Base-by-base conservation (phyloP, 1,140 invertebrate species). In the Nymphalis io region DNA sequence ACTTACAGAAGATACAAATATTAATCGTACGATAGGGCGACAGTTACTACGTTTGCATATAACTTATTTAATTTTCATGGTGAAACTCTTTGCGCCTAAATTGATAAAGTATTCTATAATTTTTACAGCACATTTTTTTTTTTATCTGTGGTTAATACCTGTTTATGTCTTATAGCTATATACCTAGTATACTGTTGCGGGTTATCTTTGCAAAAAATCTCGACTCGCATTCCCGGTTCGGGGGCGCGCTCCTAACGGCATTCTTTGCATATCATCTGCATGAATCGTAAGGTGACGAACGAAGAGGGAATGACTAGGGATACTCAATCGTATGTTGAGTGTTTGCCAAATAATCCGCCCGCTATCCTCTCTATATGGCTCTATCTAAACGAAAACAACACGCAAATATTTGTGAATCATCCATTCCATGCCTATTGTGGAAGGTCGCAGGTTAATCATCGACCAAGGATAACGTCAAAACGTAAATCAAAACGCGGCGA, bases 201-300 rank as follows among this genome's bases (percentile, higher is more conserved):
- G 27, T 33, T 63, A 63, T 63, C 61, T 38, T 53, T 39, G 62
- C 51, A 64, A 64, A 64, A 64, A 64, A 64, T 64, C 62, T 20
- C 48, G 13, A 33, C 51, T 64, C 16, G 51, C 61, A 53, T 68
- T 68, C 66, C 59, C 59, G 46, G 66, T 20, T 73, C 60, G 59
- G 51, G 67, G 73, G 79, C 77, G 72, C 72, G 74, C 69, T 73
- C 73, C 75, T 83, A 85, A 85, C 80, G 76, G 82, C 71, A 61
- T 64, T 74, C 61, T 82, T 81, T 72, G 79, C 82, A 85, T 87
- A 88, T 87, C 79, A 76, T 81, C 81, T 77, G 77, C 81, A 82
- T 84, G 84, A 84, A 84, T 87, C 86, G 74, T 70, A 76, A 74
- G 58, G 68, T 87, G 84, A 85, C 81, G 79, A 87, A 80, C 64